A percentile compares a stretch with the other conserved stretches of the same genome.
Conservation (phyloP, 2,797 vertebrate species). For the Sphenopsis melanotis region DNA sequence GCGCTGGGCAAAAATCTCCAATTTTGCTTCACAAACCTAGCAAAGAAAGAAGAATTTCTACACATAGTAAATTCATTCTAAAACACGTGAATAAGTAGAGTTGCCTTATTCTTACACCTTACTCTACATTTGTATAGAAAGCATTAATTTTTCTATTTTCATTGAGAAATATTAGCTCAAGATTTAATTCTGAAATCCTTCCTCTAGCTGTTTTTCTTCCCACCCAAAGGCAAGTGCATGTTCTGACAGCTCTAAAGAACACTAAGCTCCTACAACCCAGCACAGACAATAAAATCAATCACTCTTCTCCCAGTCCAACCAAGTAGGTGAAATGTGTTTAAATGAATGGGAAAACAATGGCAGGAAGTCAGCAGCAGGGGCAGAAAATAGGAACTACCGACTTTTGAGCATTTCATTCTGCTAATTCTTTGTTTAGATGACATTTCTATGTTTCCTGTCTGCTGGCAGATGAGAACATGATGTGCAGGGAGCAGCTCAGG, state of each 20-base stretch:
- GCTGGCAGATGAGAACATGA: constrained; percentile 22
- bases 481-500: constrained; percentile 11
- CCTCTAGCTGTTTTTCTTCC: background rate
- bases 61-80: background rate
- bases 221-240: background rate
- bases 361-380: background rate
- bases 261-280: background rate
- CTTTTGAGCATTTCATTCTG: background rate
- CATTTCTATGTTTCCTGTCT: constrained; percentile 42
- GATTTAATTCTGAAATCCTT: background rate
- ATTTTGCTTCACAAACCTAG: background rate
- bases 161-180: background rate
- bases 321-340: background rate
- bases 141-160: background rate
- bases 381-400: background rate
- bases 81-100: background rate
- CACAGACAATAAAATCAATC: background rate
- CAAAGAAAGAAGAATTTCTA: background rate
- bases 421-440: constrained; percentile 32
- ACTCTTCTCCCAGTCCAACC: background rate
- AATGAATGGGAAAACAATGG: background rate
- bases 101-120: background rate
- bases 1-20: background rate
- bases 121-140: background rate
- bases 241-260: background rate